Percentiles rank a stretch among this genome's conserved stretches.
These are phyloP conservation scores for Volucella bombylans DNA, from an alignment of 2,888 invertebrate species.

Conservation along the genomic window DNA sequence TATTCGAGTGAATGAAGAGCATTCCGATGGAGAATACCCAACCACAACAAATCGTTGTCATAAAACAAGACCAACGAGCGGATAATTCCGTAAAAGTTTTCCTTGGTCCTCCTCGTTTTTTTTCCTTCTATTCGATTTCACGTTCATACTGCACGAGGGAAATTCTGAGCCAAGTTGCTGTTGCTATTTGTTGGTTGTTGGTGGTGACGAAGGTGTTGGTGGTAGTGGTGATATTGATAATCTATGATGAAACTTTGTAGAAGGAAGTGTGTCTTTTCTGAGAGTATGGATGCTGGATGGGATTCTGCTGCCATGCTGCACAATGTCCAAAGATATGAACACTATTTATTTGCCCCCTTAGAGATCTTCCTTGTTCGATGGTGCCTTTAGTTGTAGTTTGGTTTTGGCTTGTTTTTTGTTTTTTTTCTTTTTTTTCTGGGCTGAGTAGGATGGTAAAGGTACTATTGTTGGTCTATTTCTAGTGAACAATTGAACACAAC, in stretches of 20 bases:
- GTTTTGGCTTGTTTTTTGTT: no score
- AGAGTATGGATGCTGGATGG: conserved; percentile 3
- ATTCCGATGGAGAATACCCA: conserved; percentile 68
- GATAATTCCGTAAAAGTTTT: conserved; percentile 72
- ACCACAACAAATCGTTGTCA: conserved; percentile 74
- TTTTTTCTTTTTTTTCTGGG: conserved; percentile 1
- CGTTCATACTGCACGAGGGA: conserved; percentile 46
- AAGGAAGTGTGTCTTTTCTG: conserved; percentile 46
- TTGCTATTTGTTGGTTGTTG: neutral
- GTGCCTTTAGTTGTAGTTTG: conserved; percentile 42
- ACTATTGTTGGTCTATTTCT: conserved; percentile 50
- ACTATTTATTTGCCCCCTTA: conserved; percentile 73
- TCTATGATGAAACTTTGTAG: conserved; percentile 51
- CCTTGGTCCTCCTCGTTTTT: conserved; percentile 28
- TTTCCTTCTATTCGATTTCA: conserved; percentile 26
- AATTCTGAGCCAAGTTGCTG: neutral
- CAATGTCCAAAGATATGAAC: conserved; percentile 67
- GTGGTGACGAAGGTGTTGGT: conserved; percentile 15
- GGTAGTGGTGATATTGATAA: conserved; percentile 26
- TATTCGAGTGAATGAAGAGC: conserved; percentile 72
- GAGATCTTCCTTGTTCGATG: conserved; percentile 73
- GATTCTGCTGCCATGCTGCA: conserved; percentile 56
- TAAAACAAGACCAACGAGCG: conserved; percentile 74
- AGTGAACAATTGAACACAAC: conserved; percentile 51
- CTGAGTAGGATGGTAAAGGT: conserved; percentile 48